Evolutionary conservation across 2,888 invertebrate species (phyloP).

Genomic region (Panzeria rudis): DNA sequence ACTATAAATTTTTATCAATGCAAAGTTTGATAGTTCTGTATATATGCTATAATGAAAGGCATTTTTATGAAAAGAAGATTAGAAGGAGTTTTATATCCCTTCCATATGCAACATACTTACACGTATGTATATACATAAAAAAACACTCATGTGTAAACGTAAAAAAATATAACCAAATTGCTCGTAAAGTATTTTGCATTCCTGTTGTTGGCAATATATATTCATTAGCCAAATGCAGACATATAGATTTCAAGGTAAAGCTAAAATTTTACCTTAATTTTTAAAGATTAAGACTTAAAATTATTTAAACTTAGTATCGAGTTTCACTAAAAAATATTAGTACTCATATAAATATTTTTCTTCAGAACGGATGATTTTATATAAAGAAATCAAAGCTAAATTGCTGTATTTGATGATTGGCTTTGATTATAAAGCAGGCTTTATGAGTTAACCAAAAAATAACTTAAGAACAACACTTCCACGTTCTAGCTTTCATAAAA

Average conservation of each 20-base stretch:
- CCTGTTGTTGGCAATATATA: conserved; percentile 11
- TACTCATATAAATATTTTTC: no score
- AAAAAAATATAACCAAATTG: conserved; percentile 29
- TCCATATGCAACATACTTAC: background rate
- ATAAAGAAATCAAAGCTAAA: no score
- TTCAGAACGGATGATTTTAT: no score
- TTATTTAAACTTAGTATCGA: background rate
- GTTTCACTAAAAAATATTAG: no score
- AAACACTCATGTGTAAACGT: background rate
- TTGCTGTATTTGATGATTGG: no score
- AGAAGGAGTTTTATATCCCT: background rate
- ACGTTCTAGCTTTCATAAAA: no score
- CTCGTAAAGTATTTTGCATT: conserved; percentile 40
- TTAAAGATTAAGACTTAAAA: background rate
- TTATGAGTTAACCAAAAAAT: no score
- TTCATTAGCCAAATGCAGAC: conserved; percentile 51
- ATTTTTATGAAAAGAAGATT: background rate
- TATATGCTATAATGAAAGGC: background rate
- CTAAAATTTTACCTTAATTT: background rate
- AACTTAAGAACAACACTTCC: no score
- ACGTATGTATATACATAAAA: background rate
- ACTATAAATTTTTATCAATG: background rate
- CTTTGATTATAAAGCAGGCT: no score
- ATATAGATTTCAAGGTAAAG: conserved; percentile 9
- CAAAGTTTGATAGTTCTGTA: background rate